Conservation (phyloP, 2,888 invertebrate genomes). For the Aelia acuminata region DNA sequence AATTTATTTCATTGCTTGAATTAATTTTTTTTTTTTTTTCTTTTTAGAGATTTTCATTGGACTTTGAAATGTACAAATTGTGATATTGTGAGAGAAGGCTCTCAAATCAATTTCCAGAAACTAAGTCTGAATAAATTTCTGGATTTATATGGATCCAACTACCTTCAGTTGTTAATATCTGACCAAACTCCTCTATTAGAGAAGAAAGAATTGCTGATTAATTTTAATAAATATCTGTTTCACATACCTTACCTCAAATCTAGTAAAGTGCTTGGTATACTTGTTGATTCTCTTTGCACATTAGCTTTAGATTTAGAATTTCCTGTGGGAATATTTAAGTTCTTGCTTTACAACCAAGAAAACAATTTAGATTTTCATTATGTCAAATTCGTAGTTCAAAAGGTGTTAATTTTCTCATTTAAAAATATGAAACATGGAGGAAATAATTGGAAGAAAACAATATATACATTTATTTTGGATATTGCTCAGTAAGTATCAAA, state of each 20-base stretch:
- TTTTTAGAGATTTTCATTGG: constrained; percentile 40
- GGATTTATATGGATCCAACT: constrained; percentile 26
- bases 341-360: constrained; percentile 26
- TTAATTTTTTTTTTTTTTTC: too few species aligned
- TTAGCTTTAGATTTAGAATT: constrained; percentile 22
- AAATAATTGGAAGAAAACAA: background rate
- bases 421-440: constrained; percentile 11
- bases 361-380: background rate
- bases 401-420: background rate
- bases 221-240: constrained; percentile 17
- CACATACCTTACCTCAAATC: constrained; percentile 3
- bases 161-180: background rate
- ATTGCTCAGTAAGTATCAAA: constrained; percentile 45
- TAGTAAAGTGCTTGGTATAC: background rate
- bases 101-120: background rate
- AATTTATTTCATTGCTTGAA: background rate
- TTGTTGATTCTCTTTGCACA: constrained; percentile 10
- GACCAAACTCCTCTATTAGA: background rate
- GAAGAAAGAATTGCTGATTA: background rate
- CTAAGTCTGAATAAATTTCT: constrained; percentile 25
- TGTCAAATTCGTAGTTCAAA: constrained; percentile 6
- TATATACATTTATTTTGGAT: constrained; percentile 8
- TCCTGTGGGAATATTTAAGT: constrained; percentile 6
- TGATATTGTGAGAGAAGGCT: constrained; percentile 16
- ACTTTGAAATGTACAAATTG: constrained; percentile 18